Base-by-base conservation (phyloP, 2,113 vertebrate genomes). In the Anguilla japonica region DNA sequence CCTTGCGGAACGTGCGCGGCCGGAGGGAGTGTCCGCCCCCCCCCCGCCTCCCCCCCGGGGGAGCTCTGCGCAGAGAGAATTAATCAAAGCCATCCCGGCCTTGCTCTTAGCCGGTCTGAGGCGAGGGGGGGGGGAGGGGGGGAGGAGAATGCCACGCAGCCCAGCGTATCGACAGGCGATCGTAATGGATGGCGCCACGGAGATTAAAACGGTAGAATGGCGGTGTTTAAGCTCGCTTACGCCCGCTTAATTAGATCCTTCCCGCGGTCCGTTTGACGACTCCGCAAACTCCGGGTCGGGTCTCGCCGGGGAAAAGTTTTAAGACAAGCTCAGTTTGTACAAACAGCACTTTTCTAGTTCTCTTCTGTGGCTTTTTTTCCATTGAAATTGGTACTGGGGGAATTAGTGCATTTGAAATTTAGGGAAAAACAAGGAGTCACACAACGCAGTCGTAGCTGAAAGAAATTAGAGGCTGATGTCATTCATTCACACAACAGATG, bases 71-170 rank as follows among this genome's bases (percentile, higher is more conserved):
- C 92, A 87, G 91, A 88, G 87, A 88, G 87, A 88, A 91, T 92
- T 93, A 93, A 93, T 94, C 92, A 92, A 92, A 89, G 91, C 83
- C 88, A 56, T 13, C 29, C 87, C 89, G 88, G 89, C 86, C 79
- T 50, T 2, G 2, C 83, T 83, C 87, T 89, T 87, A 92, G 80
- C 89, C 89, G 84, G 84, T 81, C 84, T 50, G 63, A 85, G 81
- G 50, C 50, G 50, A 1, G 50, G 1, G 50, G 34, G 34, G 67
- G 7, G 26, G n/a, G n/a, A n/a, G 50, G 63, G 7, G 34, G 15
- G n/a, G n/a, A 78, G 41, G 84, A 53, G 71, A 75, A 20, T 13
- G n/a, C 71, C 26, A 16, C 39, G 40, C 56, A 34, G 29, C 82
- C 53, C 16, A 9, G 60, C 34, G 20, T 40, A 84, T 40, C 43